phyloP scores from a whole-genome alignment of 2,888 invertebrate genomes.

The Caenorhabditis sp. region DNA sequence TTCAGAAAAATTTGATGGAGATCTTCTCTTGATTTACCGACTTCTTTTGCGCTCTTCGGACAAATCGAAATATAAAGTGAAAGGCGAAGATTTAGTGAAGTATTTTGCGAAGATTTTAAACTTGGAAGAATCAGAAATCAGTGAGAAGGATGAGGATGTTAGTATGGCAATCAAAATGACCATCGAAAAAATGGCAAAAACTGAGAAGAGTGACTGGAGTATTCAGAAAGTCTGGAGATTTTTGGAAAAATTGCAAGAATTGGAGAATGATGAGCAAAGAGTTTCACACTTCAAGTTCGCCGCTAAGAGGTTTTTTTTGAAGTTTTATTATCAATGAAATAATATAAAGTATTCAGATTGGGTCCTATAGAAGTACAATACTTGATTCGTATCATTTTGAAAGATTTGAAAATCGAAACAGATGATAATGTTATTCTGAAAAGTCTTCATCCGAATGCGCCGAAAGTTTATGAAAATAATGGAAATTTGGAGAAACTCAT shows the following conservation, averaged over 20 bases:
- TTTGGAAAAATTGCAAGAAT: conserved; percentile 79
- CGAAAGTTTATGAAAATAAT: conserved; percentile 78
- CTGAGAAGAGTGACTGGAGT: conserved; percentile 49
- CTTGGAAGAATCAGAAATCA: conserved; percentile 81
- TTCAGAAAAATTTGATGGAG: conserved; percentile 49
- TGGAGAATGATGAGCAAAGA: conserved; percentile 89
- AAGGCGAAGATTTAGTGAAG: conserved; percentile 89
- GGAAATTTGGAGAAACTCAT: conserved; percentile 33
- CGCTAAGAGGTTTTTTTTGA: conserved; percentile 74
- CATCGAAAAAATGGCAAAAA: conserved; percentile 78
- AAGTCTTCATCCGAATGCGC: conserved; percentile 83
- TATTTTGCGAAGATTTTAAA: conserved; percentile 77
- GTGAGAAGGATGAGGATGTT: conserved; percentile 84
- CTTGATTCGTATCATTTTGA: conserved; percentile 86
- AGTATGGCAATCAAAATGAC: conserved; percentile 84
- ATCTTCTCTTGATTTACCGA: conserved; percentile 12
- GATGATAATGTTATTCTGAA: conserved; percentile 86
- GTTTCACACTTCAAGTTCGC: conserved; percentile 81
- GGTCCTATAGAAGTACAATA: conserved; percentile 85
- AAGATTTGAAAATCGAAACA: conserved; percentile 82
- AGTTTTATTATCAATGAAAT: background rate
- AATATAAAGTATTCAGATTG: conserved; percentile 77
- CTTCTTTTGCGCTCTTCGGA: conserved; percentile 68
- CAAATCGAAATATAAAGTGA: conserved; percentile 88
- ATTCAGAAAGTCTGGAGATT: conserved; percentile 76